Conservation (phyloP, 2,888 invertebrate genomes). For the Leptopilina syphax region DNA sequence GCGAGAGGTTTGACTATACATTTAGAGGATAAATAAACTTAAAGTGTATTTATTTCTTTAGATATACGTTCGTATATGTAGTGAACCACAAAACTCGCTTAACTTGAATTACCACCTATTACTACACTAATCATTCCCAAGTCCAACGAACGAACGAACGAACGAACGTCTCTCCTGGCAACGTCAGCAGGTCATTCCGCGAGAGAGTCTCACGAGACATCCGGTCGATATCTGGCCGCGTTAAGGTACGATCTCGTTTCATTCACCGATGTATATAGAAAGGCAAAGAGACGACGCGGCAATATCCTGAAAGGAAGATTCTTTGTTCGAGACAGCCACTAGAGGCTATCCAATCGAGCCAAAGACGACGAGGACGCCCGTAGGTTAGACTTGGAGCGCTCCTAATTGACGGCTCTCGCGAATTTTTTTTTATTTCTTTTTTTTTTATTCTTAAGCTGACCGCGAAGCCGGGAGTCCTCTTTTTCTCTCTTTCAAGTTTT, state of each 20-base stretch:
- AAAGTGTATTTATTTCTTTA: no score
- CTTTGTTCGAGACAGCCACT: constrained; percentile 55
- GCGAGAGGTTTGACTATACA: no score
- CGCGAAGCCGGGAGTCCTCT: constrained; percentile 66
- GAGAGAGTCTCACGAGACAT: constrained; percentile 31
- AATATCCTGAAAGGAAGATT: constrained; percentile 51
- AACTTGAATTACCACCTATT: constrained; percentile 32
- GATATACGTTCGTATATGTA: neutral
- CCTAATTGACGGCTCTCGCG: constrained; percentile 74
- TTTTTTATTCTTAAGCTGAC: constrained; percentile 51
- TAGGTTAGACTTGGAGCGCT: constrained; percentile 58
- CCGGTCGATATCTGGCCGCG: constrained; percentile 40
- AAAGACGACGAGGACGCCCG: constrained; percentile 59
- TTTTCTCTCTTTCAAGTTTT: constrained; percentile 47
- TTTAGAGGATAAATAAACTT: no score
- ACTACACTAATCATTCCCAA: constrained; percentile 14
- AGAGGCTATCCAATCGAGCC: constrained; percentile 62
- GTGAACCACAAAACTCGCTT: constrained; percentile 21
- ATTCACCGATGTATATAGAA: constrained; percentile 27
- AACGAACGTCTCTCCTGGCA: constrained; percentile 11
- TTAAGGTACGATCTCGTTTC: constrained; percentile 37
- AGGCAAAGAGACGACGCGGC: constrained; percentile 40
- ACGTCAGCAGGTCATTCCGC: constrained; percentile 35
- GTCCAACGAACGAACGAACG: constrained; percentile 6
- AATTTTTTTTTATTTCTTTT: constrained; percentile 62